Base-by-base conservation (phyloP, 2,113 vertebrate species). In the Budorcas taxicolor region DNA sequence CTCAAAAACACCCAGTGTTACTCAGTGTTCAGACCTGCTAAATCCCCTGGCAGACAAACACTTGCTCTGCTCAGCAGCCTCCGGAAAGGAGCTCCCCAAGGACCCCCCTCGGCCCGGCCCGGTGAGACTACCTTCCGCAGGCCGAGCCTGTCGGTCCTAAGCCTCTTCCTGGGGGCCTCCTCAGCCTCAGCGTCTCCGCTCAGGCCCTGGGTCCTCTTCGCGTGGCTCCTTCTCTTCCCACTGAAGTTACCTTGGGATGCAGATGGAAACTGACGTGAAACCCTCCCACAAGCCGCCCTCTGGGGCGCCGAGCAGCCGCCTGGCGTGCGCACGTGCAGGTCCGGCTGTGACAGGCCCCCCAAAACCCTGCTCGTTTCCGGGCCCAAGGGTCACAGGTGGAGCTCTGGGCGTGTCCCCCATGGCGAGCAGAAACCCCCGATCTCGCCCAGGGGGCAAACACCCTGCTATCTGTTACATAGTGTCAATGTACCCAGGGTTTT, bases 191-290 rank as follows among this genome's bases (percentile, higher is more conserved):
- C 94, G 67, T 98, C 99, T 97, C 98, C 99, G 62, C 97, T 92
- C 89, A 98, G 98, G 80, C 98, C 98, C 98, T 98, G 98, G 87
- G 98, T 98, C 98, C 98, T 98, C 98, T 99, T 99, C 96, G 98
- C 96, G 97, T 98, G 98, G 97, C 96, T 98, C 98, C 99, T 98
- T 98, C 98, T 99, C 96, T 99, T 99, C 98, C 99, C 99, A 97
- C 96, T 98, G 95, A 98, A 91, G 97, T 98, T 98, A 98, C 99
- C 99, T 99, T 98, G 98, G 96, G 92, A 98, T 94, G 96, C 97
- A 88, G 97, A 98, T 90, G 96, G 95, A 99, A 98, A 98, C 91
- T 76, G 94, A 97, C 92, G 88, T 99, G 98, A 98, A 98, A 98
- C 96, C 96, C 96, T 93, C 98, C 96, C 97, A 97, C 40, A 97